Conservation (phyloP, 2,888 invertebrate genomes). For the Dusona sp. region DNA sequence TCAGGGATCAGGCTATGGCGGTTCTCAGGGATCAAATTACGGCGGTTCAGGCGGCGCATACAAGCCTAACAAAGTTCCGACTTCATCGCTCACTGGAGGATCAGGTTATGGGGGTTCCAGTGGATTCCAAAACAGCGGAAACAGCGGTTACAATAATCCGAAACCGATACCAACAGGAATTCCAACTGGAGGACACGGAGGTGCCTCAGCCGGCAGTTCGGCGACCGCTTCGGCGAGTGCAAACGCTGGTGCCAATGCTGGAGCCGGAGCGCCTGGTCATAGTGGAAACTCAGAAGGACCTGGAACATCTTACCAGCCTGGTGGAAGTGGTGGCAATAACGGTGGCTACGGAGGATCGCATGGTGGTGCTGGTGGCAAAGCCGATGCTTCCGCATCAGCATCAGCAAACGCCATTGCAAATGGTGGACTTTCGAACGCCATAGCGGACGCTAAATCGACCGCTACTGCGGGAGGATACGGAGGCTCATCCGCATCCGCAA, state of each 20-base stretch:
- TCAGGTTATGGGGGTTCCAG: slow-evolving; percentile 41
- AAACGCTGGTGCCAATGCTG: slow-evolving; percentile 61
- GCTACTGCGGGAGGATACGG: slow-evolving; percentile 67
- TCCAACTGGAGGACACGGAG: slow-evolving; percentile 52
- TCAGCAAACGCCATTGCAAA: slow-evolving; percentile 65
- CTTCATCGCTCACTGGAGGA: slow-evolving; percentile 4
- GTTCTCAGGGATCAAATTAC: slow-evolving; percentile 14
- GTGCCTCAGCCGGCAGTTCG: slow-evolving; percentile 50
- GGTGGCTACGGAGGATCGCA: slow-evolving; percentile 48
- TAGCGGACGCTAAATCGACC: slow-evolving; percentile 69
- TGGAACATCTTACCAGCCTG: slow-evolving; percentile 44
- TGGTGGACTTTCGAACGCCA: slow-evolving; percentile 69
- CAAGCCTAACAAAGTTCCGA: slow-evolving; percentile 42
- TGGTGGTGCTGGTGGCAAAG: slow-evolving; percentile 52
- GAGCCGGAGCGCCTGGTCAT: slow-evolving; percentile 33
- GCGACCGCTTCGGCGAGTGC: slow-evolving; percentile 66
- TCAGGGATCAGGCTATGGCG: not conserved
- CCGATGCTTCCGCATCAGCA: slow-evolving; percentile 68
- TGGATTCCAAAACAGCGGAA: slow-evolving; percentile 23
- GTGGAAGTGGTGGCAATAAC: not conserved
- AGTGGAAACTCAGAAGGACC: slow-evolving; percentile 33
- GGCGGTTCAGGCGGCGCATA: slow-evolving; percentile 44
- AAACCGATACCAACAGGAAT: slow-evolving; percentile 45
- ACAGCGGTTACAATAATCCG: not conserved
- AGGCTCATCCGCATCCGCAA: slow-evolving; percentile 67